Evolutionary conservation across 2,888 invertebrate genomes (phyloP).

Genomic region (Ennomos erosarius): DNA sequence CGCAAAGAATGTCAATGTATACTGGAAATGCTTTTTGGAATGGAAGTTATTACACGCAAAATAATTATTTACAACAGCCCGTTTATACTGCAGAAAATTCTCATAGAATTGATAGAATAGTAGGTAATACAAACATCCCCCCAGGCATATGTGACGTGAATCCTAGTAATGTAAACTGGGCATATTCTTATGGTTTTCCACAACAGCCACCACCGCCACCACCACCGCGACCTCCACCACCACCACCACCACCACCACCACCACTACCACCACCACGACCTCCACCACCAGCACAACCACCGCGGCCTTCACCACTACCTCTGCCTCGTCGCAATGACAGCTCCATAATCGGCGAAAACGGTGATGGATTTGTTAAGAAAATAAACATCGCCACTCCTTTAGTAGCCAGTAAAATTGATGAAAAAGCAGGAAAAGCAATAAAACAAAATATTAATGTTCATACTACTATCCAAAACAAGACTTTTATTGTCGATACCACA

Average conservation of each 20-base stretch:
- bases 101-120: background rate
- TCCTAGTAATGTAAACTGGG: conserved; percentile 8
- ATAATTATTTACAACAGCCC: background rate
- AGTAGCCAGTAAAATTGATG: background rate
- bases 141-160: conserved; percentile 9
- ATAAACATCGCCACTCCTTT: conserved; percentile 33
- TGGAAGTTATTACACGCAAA: background rate
- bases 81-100: background rate
- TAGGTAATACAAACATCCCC: conserved; percentile 1
- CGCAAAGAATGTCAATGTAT: background rate
- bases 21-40: background rate
- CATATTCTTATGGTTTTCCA: conserved; percentile 24
- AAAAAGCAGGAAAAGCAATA: conserved; percentile 2
- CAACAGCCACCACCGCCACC: conserved; percentile 26
- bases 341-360: conserved; percentile 42
- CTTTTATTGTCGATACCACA: background rate
- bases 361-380: conserved; percentile 41
- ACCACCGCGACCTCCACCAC: conserved; percentile 30
- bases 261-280: conserved; percentile 14
- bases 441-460: background rate
- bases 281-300: conserved; percentile 9
- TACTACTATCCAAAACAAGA: background rate
- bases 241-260: conserved; percentile 20
- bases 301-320: conserved; percentile 14
- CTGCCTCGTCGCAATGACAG: background rate